Base-by-base conservation (phyloP, 1,140 invertebrate genomes). In the Nomia melanderi region DNA sequence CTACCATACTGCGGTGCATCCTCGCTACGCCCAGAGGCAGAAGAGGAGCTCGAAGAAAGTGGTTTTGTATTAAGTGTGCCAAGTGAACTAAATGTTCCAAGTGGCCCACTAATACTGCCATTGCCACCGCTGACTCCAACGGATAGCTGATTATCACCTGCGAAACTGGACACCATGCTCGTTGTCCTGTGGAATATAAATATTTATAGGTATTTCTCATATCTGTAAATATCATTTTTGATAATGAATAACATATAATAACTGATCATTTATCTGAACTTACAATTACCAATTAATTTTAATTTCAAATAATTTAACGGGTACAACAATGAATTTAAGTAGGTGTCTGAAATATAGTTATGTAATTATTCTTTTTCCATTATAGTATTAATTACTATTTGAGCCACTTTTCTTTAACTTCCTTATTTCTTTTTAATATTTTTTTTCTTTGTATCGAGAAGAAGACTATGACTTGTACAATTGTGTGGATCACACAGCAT, bases 31-130 rank as follows among this genome's bases (percentile, higher is more conserved):
- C 91, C 91, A 23, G 92, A 92, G 12, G 90, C 91, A 76, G 91
- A 92, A 5, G 92, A 92, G 69, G 91, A 92, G 77, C 91, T 92
- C 72, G 92, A 92, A 56, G 92, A 92, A 27, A 89, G 86, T 36
- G 84, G 82, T 81, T 89, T 90, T 36, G 87, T 74, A 31, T 69
- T 76, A 36, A 76, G 39, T 47, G 73, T 59, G 31, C 73, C 73
- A 47, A 76, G 73, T 14, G 73, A 69, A n/a, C 39, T 69, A 36
- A 76, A 76, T 59, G 73, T 76, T 76, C 73, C 73, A 57, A 76
- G 64, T 44, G 73, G 65, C 47, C 73, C 65, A 47, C 64, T 44
- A 44, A 76, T 64, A 23, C 23, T 41, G 54, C 73, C 54, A 56
- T 39, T 76, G 20, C 65, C 41, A 59, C 73, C 25, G 12, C 73